Evolutionary conservation across 2,113 vertebrate species (phyloP).

Genomic region (Lates calcarifer): DNA sequence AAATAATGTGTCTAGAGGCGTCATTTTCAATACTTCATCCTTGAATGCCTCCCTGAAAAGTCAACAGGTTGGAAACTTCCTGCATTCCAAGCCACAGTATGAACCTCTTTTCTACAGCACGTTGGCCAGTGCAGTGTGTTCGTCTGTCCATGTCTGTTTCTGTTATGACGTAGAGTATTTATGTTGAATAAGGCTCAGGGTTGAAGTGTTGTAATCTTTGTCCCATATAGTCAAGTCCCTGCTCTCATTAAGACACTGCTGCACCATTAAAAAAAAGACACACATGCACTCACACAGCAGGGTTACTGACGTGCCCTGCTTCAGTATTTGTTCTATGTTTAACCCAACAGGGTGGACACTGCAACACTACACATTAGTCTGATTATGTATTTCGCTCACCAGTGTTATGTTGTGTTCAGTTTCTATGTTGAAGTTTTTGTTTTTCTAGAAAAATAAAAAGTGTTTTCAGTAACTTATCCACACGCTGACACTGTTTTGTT

Average conservation of each 20-base stretch:
- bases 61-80: slow-evolving; percentile 60
- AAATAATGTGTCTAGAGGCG: slow-evolving; percentile 33
- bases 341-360: slow-evolving; percentile 35
- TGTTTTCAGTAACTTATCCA: slow-evolving; percentile 58
- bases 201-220: slow-evolving; percentile 74
- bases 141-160: slow-evolving; percentile 62
- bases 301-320: slow-evolving; percentile 22
- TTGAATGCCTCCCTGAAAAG: slow-evolving; percentile 43
- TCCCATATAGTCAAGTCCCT: slow-evolving; percentile 67
- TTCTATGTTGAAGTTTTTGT: slow-evolving; percentile 47
- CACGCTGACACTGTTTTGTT: slow-evolving; percentile 3
- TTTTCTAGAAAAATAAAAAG: slow-evolving; percentile 76
- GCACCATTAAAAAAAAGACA: slow-evolving; percentile 52
- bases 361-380: slow-evolving; percentile 40
- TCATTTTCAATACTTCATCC: slow-evolving; percentile 49
- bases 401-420: slow-evolving; percentile 60
- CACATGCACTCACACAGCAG: slow-evolving; percentile 43
- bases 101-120: slow-evolving; percentile 71
- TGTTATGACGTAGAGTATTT: slow-evolving; percentile 68
- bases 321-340: slow-evolving; percentile 30
- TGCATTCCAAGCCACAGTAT: slow-evolving; percentile 76
- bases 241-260: slow-evolving; percentile 55
- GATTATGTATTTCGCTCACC: slow-evolving; percentile 53
- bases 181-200: slow-evolving; percentile 83
- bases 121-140: slow-evolving; percentile 56